Evolutionary conservation across 2,797 vertebrate genomes (phyloP).

Genomic region (Microctenopoma stevenorrisi): DNA sequence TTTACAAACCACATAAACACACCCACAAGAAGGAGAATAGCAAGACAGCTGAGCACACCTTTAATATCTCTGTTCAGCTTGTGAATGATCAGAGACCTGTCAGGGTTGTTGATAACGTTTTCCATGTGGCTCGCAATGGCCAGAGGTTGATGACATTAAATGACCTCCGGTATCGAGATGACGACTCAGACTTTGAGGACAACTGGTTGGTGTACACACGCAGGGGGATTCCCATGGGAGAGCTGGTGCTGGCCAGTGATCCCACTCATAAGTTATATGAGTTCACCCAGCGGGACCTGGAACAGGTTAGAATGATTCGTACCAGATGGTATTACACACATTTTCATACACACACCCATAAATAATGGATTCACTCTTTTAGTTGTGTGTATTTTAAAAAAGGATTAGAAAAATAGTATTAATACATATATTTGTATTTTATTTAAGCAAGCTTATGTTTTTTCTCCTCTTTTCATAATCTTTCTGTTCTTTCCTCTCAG

Average conservation of each 20-base stretch:
- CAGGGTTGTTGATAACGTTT: constrained; percentile 87
- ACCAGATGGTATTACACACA: neutral
- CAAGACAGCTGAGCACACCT: constrained; percentile 75
- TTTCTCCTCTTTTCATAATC: neutral
- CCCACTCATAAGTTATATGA: constrained; percentile 87
- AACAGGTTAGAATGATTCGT: constrained; percentile 67
- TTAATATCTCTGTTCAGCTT: constrained; percentile 86
- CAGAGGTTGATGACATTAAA: constrained; percentile 86
- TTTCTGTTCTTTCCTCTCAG: constrained; percentile 40
- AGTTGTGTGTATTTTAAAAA: neutral
- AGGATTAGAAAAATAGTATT: neutral
- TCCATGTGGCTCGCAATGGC: constrained; percentile 86
- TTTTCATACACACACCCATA: too few species aligned
- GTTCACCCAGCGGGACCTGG: constrained; percentile 89
- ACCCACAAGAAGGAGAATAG: constrained; percentile 40
- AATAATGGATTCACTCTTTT: neutral
- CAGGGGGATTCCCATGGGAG: constrained; percentile 89
- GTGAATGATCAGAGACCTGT: constrained; percentile 92
- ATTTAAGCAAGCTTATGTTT: neutral
- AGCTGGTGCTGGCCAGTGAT: constrained; percentile 86
- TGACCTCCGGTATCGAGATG: constrained; percentile 89
- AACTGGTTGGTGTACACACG: constrained; percentile 88
- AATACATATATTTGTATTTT: neutral
- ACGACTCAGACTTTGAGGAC: constrained; percentile 91
- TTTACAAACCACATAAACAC: constrained; percentile 58